phyloP scores from a whole-genome alignment of 1,140 invertebrate species.

The Lepeophtheirus salmonis region DNA sequence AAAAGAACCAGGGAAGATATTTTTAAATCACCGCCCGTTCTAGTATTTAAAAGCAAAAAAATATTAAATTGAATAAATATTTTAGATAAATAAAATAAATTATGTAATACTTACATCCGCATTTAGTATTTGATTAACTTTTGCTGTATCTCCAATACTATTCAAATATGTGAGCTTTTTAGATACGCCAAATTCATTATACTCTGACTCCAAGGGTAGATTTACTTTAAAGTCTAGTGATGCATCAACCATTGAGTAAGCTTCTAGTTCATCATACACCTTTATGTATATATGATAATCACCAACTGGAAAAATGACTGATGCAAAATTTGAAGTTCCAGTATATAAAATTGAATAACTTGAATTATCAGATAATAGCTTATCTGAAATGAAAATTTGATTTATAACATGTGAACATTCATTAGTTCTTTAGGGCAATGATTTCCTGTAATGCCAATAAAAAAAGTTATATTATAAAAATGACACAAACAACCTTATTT shows the following conservation, averaged over 20 bases:
- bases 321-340: neutral
- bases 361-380: too few relatives aligned
- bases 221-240: neutral
- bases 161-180: neutral
- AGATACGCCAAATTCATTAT: neutral
- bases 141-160: neutral
- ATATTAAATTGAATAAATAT: too few relatives aligned
- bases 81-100: too few relatives aligned
- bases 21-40: too few relatives aligned
- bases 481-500: too few relatives aligned
- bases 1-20: too few relatives aligned
- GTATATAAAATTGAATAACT: neutral
- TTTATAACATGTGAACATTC: too few relatives aligned
- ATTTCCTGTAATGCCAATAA: too few relatives aligned
- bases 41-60: too few relatives aligned
- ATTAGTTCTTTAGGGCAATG: too few relatives aligned
- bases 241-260: neutral
- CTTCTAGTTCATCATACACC: neutral
- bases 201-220: neutral
- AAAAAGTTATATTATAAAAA: too few relatives aligned
- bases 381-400: too few relatives aligned
- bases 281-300: neutral
- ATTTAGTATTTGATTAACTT: neutral
- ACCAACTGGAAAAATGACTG: neutral
- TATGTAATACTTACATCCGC: neutral